A percentile compares a stretch with the other conserved stretches of the same genome.
phyloP scores from a whole-genome alignment of 2,888 invertebrate genomes.

The Troides helena region DNA sequence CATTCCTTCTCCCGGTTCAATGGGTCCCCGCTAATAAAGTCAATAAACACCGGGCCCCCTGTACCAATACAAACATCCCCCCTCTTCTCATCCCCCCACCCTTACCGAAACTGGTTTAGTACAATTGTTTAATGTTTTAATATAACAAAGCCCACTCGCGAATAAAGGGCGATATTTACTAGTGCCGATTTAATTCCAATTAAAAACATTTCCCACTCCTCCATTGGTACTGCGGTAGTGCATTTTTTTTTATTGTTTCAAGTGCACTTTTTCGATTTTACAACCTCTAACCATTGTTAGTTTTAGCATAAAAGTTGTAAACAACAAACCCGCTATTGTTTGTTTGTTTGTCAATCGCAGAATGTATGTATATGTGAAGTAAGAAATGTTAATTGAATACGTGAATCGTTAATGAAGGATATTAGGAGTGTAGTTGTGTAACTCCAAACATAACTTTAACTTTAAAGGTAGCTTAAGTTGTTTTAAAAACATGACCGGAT shows the following conservation, averaged over 20 bases:
- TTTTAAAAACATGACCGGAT: too few species aligned
- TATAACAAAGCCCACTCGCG: slow-evolving; percentile 18
- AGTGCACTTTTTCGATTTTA: slow-evolving; percentile 21
- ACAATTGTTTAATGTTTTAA: slow-evolving; percentile 21
- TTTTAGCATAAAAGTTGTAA: too few species aligned
- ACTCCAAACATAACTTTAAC: too few species aligned
- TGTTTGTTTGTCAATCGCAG: too few species aligned
- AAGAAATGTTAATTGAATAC: too few species aligned
- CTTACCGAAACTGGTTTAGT: neutral
- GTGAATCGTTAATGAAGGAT: too few species aligned
- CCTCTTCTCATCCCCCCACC: too few species aligned
- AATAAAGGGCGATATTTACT: slow-evolving; percentile 25
- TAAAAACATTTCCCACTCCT: slow-evolving; percentile 7
- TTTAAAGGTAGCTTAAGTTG: too few species aligned
- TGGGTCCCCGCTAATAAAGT: slow-evolving; percentile 22
- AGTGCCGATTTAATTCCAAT: slow-evolving; percentile 26
- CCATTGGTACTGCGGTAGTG: neutral
- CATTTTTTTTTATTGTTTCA: neutral
- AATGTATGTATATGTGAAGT: too few species aligned
- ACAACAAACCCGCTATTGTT: too few species aligned
- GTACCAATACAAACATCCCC: slow-evolving; percentile 18
- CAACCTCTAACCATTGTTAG: neutral
- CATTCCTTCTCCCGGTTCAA: slow-evolving; percentile 17
- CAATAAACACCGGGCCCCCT: slow-evolving; percentile 15
- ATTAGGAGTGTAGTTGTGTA: too few species aligned